These are phyloP conservation scores for Brachirus orientalis DNA, from an alignment of 2,113 vertebrate genomes.

Conservation along the genomic window DNA sequence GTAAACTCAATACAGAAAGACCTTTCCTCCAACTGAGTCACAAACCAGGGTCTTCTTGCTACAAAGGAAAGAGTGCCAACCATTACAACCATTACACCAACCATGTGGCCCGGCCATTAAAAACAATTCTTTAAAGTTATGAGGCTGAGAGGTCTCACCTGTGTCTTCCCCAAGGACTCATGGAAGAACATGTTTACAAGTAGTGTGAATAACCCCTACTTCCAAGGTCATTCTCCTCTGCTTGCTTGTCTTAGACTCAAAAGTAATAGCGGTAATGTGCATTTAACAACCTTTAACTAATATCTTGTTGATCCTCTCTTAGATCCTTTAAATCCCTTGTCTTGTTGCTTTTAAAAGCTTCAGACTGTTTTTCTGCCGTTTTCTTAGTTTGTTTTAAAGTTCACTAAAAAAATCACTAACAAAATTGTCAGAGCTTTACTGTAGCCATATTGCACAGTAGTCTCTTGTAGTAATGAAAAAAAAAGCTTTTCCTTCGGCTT, in stretches of 20 bases:
- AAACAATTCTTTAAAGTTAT: slow-evolving; percentile 7
- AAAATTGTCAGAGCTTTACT: no score
- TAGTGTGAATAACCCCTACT: slow-evolving; percentile 4
- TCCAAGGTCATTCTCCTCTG: neutral
- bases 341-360: neutral
- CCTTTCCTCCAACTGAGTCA: no score
- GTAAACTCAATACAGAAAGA: no score
- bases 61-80: no score
- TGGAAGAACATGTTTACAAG: neutral
- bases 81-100: no score
- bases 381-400: slow-evolving; percentile 4
- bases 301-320: slow-evolving; percentile 1
- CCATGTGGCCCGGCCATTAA: no score
- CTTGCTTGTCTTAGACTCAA: neutral
- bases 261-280: neutral
- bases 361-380: no score
- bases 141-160: slow-evolving; percentile 1
- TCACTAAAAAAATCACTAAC: no score
- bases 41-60: no score
- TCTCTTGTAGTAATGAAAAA: no score
- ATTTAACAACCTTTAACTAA: slow-evolving; percentile 1
- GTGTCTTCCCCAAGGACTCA: slow-evolving; percentile 9
- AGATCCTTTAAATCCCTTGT: neutral
- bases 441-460: neutral
- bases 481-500: no score